Evolutionary conservation across 2,113 vertebrate genomes (phyloP).

Genomic region (Astur gentilis): DNA sequence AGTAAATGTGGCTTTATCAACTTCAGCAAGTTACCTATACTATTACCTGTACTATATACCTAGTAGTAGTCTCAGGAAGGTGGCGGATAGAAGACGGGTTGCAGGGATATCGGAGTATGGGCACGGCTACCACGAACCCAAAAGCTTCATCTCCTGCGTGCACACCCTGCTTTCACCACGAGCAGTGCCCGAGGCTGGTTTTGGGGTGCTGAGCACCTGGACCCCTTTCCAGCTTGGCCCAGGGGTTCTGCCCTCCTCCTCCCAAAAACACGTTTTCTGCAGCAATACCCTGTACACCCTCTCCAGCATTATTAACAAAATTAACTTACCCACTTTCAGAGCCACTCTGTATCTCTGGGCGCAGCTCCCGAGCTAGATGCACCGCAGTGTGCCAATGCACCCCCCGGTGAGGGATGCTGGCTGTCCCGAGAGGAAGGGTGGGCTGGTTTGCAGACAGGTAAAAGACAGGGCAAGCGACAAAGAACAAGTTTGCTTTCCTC

Average conservation of each 20-base stretch:
- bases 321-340: background rate
- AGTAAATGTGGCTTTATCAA: background rate
- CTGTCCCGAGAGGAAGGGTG: background rate
- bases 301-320: background rate
- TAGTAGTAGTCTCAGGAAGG: background rate
- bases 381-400: too few species aligned
- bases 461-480: background rate
- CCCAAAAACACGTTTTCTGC: background rate
- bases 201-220: too few species aligned
- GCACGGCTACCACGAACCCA: background rate
- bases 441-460: background rate
- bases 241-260: background rate
- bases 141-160: background rate
- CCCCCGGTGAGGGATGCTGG: fast-evolving
- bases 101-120: background rate
- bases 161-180: background rate
- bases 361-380: background rate
- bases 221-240: background rate
- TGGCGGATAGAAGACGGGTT: background rate
- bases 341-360: background rate
- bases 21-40: too few species aligned
- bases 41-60: too few species aligned
- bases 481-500: background rate
- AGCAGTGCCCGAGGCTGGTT: background rate
- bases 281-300: background rate